phyloP scores from a whole-genome alignment of 2,888 invertebrate genomes.

The Abscondita cerata region DNA sequence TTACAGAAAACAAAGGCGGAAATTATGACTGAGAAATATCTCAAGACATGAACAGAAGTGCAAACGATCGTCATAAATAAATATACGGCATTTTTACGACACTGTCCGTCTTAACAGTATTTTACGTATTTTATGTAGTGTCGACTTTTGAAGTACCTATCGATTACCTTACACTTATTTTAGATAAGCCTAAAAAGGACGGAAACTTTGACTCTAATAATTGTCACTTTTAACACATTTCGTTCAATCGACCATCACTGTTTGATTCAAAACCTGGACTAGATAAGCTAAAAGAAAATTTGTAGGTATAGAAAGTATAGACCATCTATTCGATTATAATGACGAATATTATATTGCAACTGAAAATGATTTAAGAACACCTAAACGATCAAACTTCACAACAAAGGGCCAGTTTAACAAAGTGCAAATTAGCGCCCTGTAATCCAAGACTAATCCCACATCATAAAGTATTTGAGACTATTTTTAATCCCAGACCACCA shows the following conservation, averaged over 20 bases:
- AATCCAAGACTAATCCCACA: slow-evolving; percentile 55
- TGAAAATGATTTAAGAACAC: slow-evolving; percentile 30
- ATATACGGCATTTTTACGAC: slow-evolving; percentile 32
- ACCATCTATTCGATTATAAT: slow-evolving; percentile 11
- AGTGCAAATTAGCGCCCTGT: slow-evolving; percentile 54
- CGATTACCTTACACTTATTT: slow-evolving; percentile 29
- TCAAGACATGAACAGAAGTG: slow-evolving; percentile 25
- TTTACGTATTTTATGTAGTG: slow-evolving; percentile 32
- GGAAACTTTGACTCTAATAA: not conserved
- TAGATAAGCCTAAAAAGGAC: slow-evolving; percentile 10
- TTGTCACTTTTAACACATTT: not conserved
- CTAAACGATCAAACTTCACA: slow-evolving; percentile 33
- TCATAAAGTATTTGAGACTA: slow-evolving; percentile 58
- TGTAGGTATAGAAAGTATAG: slow-evolving; percentile 15
- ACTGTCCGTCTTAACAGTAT: slow-evolving; percentile 21
- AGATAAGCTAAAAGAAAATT: too few species aligned
- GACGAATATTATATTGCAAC: slow-evolving; percentile 19
- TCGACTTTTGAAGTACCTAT: slow-evolving; percentile 26
- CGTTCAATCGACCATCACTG: too few species aligned
- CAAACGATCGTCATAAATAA: slow-evolving; percentile 32
- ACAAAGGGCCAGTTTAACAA: slow-evolving; percentile 35
- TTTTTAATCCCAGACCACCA: slow-evolving; percentile 53
- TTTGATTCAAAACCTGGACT: too few species aligned
- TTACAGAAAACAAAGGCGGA: slow-evolving; percentile 9
- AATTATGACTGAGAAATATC: slow-evolving; percentile 22